A percentile compares a stretch with the other conserved stretches of the same genome.
Conservation (phyloP, 1,140 invertebrate species). For the Latrodectus geometricus region DNA sequence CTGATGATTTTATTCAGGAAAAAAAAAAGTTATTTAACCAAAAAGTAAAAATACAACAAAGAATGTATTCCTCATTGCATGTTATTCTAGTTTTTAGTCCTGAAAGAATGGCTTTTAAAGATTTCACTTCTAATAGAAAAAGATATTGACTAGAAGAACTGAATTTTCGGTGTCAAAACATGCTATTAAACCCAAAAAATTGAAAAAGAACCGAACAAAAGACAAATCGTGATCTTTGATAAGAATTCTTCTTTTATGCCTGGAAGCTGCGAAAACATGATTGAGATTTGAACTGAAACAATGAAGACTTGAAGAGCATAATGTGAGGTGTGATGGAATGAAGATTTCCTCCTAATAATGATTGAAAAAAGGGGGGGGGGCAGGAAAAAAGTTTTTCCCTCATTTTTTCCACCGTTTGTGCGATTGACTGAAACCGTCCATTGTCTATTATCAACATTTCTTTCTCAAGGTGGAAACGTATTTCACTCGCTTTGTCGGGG, state of each 20-base stretch:
- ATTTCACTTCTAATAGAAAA: no score
- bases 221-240: not conserved
- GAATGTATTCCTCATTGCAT: no score
- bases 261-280: not conserved
- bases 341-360: not conserved
- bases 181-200: no score
- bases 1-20: no score
- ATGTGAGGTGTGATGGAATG: not conserved
- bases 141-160: no score
- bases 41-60: no score
- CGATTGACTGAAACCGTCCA: not conserved
- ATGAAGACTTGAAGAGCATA: not conserved
- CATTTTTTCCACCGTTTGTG: not conserved
- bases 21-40: no score
- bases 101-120: no score
- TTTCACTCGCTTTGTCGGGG: not conserved
- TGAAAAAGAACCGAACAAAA: not conserved
- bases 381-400: not conserved
- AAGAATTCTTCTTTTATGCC: not conserved
- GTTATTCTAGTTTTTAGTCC: no score
- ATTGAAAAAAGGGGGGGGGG: not conserved
- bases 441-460: not conserved
- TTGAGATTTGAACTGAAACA: not conserved
- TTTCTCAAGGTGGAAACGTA: not conserved
- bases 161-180: no score